Base-by-base conservation (phyloP, 2,797 vertebrate species). In the Paedocypris micromegethes region DNA sequence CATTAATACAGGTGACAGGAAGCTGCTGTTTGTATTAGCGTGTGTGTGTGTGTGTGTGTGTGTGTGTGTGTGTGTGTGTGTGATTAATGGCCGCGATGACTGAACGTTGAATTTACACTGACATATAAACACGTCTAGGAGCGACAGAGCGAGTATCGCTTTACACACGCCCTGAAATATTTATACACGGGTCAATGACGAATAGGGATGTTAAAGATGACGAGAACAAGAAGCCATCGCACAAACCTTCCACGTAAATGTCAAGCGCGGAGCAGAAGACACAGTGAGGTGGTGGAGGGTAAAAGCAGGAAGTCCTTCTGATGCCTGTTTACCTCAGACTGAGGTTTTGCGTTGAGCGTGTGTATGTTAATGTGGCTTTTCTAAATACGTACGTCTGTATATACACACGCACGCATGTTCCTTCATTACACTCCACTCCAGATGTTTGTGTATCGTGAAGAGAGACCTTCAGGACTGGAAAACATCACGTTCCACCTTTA, bases 1-100 rank as follows among this genome's bases (percentile, higher is more conserved):
- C 68, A 61, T 51, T 72, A 52, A 47, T 37, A 49, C 44, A 61
- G 59, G 56, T 50, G 54, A 59, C 50, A 59, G 73, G 62, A 63
- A 75, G 66, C 66, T 4, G 39, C 53, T 52, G 54, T 75, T 53
- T 70, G 51, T 60, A 3, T 45, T 62, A 47, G 55, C 4, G 39
- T 58, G 56, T 3, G 5, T 23, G 23, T 23, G 23, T 49, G 40
- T 56, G 44, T 70, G 58, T 51, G 23, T 75, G 74, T 23, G 23
- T 23, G 23, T 3, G 39, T 63, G 56, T 2, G 5, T 63, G 56
- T 2, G 5, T 49, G 40, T 56, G 44, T 70, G 58, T 51, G 23
- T 75, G 74, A 72, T 68, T 72, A 67, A 68, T 72, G 65, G 39
- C 39, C n/a, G 48, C 50, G 65, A 45, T 55, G 58, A 50, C 52